phyloP scores from a whole-genome alignment of 1,140 invertebrate genomes.

The Pteromalus puparum region DNA sequence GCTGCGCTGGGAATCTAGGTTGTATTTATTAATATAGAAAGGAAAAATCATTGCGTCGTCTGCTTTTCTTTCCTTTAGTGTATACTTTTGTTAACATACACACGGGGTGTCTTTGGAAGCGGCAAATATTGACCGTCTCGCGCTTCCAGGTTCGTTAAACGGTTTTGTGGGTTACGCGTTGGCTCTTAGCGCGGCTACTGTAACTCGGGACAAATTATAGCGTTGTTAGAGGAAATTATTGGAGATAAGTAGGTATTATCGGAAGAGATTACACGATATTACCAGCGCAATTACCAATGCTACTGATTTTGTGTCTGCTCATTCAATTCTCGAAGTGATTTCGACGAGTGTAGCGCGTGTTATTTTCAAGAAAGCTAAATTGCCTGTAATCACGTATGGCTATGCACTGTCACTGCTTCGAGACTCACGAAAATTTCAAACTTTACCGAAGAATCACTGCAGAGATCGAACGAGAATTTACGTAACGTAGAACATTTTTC shows the following conservation, averaged over 20 bases:
- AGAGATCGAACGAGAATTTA: too few species aligned
- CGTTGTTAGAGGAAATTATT: not conserved
- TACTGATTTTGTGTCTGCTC: not conserved
- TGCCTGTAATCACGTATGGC: not conserved
- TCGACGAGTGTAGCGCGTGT: not conserved
- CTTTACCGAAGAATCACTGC: too few species aligned
- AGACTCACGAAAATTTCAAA: too few species aligned
- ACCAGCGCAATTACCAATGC: not conserved
- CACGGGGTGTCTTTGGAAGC: not conserved
- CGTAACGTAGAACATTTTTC: too few species aligned
- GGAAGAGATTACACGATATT: not conserved
- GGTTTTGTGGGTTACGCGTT: not conserved
- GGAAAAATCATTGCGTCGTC: not conserved
- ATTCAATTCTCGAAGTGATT: not conserved
- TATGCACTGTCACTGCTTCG: too few species aligned
- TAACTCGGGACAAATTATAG: not conserved
- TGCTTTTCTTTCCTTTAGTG: too few species aligned
- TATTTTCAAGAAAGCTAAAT: not conserved
- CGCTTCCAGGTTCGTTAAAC: not conserved
- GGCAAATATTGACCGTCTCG: not conserved
- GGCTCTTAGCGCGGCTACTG: not conserved
- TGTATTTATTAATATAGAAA: constrained; percentile 14
- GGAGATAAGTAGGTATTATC: not conserved
- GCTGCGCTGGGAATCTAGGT: constrained; percentile 14
- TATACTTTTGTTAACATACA: too few species aligned